These are phyloP conservation scores for Campoletis sonorensis DNA, from an alignment of 1,140 invertebrate species.

Conservation along the genomic window DNA sequence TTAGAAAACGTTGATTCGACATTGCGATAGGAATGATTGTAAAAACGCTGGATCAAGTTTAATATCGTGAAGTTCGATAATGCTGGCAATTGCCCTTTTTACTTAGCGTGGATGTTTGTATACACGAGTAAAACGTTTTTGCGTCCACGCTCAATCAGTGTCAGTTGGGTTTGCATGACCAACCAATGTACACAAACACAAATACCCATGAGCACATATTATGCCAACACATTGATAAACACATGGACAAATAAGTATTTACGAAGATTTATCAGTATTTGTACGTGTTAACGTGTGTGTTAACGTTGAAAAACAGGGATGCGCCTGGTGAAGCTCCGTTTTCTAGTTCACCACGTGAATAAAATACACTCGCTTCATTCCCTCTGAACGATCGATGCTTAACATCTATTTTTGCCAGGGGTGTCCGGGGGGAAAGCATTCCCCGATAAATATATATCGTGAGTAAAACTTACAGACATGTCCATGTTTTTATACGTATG, in stretches of 20 bases:
- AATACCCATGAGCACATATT: neutral
- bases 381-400: conserved; percentile 50
- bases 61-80: neutral
- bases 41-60: neutral
- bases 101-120: neutral
- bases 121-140: conserved; percentile 22
- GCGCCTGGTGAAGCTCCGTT: conserved; percentile 35
- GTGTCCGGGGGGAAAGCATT: conserved; percentile 17
- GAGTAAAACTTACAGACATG: neutral
- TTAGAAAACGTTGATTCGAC: neutral
- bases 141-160: conserved; percentile 49
- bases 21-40: conserved; percentile 3
- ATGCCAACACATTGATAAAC: neutral
- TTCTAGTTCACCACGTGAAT: conserved; percentile 56
- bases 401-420: conserved; percentile 63
- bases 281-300: neutral
- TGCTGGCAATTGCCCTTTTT: neutral
- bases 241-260: neutral
- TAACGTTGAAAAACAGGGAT: conserved; percentile 43
- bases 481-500: neutral
- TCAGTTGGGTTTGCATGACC: conserved; percentile 43
- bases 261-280: neutral
- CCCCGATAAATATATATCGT: conserved; percentile 17
- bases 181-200: neutral
- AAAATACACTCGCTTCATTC: conserved; percentile 59